Evolutionary conservation across 1,140 invertebrate genomes (phyloP).

Genomic region (Bicyclus anynana): DNA sequence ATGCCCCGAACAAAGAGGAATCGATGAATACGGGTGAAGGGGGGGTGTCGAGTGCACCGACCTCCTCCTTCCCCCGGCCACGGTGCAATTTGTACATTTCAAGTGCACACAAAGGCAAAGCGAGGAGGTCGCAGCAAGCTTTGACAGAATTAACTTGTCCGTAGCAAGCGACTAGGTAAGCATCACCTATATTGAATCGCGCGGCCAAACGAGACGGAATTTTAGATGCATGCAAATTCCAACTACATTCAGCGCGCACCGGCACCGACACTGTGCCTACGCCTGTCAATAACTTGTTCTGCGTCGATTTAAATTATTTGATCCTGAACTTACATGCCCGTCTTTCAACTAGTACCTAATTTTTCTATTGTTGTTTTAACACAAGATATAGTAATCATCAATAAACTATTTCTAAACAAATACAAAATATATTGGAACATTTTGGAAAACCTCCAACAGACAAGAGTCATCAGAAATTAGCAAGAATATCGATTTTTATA

Average conservation of each 20-base stretch:
- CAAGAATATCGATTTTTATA: too few relatives aligned
- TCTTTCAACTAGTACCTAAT: too few relatives aligned
- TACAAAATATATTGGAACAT: too few relatives aligned
- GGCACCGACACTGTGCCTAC: neutral
- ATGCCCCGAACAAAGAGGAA: constrained; percentile 69
- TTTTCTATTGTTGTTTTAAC: too few relatives aligned
- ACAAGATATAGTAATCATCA: too few relatives aligned
- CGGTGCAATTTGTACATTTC: constrained; percentile 76
- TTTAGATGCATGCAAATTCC: constrained; percentile 27
- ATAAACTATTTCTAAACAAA: too few relatives aligned
- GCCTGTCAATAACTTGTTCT: constrained; percentile 3
- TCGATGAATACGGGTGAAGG: constrained; percentile 59
- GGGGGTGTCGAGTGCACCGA: constrained; percentile 57
- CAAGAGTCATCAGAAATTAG: too few relatives aligned
- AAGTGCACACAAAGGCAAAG: constrained; percentile 72
- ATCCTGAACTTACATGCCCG: neutral
- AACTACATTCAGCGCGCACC: constrained; percentile 8
- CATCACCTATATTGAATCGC: constrained; percentile 62
- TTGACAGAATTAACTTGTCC: constrained; percentile 76
- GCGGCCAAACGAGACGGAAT: constrained; percentile 20
- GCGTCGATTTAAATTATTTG: constrained; percentile 10
- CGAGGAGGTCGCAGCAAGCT: constrained; percentile 67
- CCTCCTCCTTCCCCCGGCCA: constrained; percentile 51
- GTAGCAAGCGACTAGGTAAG: constrained; percentile 44
- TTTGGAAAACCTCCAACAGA: too few relatives aligned